Conservation (phyloP, 2,797 vertebrate genomes). For the Falco concolor region DNA sequence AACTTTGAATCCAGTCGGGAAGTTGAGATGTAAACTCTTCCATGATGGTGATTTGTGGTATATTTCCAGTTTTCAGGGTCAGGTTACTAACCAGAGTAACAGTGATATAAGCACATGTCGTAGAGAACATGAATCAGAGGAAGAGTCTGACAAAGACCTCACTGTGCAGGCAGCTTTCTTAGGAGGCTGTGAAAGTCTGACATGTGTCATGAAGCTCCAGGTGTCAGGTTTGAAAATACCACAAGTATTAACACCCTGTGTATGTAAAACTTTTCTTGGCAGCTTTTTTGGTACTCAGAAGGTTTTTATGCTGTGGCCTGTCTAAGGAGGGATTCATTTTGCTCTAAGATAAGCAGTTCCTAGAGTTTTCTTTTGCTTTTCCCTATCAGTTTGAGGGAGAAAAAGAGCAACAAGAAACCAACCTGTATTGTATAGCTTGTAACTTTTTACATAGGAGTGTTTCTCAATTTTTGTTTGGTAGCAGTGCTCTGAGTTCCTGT, state of each 20-base stretch:
- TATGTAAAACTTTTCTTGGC: neutral
- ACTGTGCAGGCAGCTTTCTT: slow-evolving; percentile 9
- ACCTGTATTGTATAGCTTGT: neutral
- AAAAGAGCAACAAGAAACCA: neutral
- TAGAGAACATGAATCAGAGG: slow-evolving; percentile 44
- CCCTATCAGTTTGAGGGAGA: neutral
- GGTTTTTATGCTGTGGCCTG: neutral
- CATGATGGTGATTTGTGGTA: slow-evolving; percentile 51
- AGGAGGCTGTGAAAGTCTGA: slow-evolving; percentile 16
- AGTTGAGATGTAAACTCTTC: slow-evolving; percentile 28
- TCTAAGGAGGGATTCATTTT: slow-evolving; percentile 14
- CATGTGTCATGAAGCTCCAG: neutral
- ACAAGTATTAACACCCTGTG: neutral
- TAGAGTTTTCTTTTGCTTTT: neutral
- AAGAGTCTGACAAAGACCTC: slow-evolving; percentile 32
- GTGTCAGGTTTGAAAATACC: slow-evolving; percentile 9
- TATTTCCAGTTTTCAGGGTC: slow-evolving; percentile 59
- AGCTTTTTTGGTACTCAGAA: neutral
- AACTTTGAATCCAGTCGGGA: slow-evolving; percentile 58
- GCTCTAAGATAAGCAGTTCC: slow-evolving; percentile 1
- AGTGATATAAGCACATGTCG: slow-evolving; percentile 29
- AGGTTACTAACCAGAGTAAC: slow-evolving; percentile 41
- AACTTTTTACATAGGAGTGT: neutral
- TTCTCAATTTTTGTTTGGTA: neutral
- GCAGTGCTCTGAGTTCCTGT: neutral